Base-by-base conservation (phyloP, 2,888 invertebrate genomes). In the Chrysolina haemoptera region DNA sequence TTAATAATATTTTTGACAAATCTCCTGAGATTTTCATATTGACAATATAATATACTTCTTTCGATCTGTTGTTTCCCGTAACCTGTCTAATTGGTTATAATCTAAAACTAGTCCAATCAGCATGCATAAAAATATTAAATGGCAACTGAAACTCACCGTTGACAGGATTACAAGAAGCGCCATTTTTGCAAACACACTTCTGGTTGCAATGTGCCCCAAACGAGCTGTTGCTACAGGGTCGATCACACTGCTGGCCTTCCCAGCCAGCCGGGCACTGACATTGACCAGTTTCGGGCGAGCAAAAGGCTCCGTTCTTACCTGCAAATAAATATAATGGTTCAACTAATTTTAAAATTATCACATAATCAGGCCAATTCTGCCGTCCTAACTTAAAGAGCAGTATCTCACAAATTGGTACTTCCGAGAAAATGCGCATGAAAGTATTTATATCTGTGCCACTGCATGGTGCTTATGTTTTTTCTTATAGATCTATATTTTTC, bases 181-280 rank as follows among this genome's bases (percentile, higher is more conserved):
- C 92, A 86, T 96, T 96, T 81, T 92, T 91, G 86, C 97, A 97
- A 82, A 90, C 89, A 85, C 96, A 96, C 59, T 89, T 90, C 78
- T 92, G 89, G 22, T 89, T 90, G 85, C 98, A 98, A 84, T 94
- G 94, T 75, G 91, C 89, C 70, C 98, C 98, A 84, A 91, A 98
- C 43, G 91, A 93, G 85, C 94, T 94, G 46, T 93, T 92, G 76
- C 95, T 94, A 86, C 98, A 98, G 0, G 95, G 95, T 48, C 96
- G 91, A 86, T 97, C 96, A 86, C 98, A 98, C 80, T 93, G 93
- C 59, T 93, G 90, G 10, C 98, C 96, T 81, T 92, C 92, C 91
- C 93, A 96, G 71, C 96, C 96, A 55, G 93, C 91, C 11, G 91
- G 91, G 85, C 96, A 96, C 76, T 92, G 90, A 86, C 96, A 96